phyloP scores from a whole-genome alignment of 1,140 invertebrate species.

The Aleiodes sp. region DNA sequence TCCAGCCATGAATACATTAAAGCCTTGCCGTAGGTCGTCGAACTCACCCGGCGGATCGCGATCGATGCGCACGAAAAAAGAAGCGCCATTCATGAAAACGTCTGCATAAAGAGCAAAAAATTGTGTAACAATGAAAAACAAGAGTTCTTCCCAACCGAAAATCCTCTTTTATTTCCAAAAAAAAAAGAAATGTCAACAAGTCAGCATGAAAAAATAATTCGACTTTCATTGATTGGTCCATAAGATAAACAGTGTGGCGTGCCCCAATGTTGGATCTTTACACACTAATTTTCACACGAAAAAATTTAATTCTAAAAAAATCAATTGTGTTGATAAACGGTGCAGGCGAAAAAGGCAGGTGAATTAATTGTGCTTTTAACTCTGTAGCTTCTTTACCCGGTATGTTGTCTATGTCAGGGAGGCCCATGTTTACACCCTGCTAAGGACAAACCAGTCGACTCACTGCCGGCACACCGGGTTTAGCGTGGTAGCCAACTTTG shows the following conservation, averaged over 20 bases:
- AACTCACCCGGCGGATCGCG: background rate
- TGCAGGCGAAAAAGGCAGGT: background rate
- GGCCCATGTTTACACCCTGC: constrained; percentile 51
- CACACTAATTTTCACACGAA: too few species aligned
- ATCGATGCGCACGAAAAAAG: constrained; percentile 27
- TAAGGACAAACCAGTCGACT: constrained; percentile 48
- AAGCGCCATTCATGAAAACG: background rate
- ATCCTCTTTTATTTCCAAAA: too few species aligned
- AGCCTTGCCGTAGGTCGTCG: constrained; percentile 30
- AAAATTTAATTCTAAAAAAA: background rate
- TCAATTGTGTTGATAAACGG: background rate
- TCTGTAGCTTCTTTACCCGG: constrained; percentile 48
- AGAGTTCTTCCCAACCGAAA: too few species aligned
- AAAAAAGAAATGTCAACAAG: too few species aligned
- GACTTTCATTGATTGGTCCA: too few species aligned
- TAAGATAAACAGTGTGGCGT: too few species aligned
- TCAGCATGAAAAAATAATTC: too few species aligned
- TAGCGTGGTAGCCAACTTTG: constrained; percentile 46
- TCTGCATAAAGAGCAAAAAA: background rate
- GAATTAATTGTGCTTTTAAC: background rate
- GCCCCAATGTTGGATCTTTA: too few species aligned
- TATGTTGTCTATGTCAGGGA: constrained; percentile 56
- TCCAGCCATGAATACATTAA: constrained; percentile 31
- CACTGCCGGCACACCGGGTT: constrained; percentile 44
- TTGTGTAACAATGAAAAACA: background rate